Evolutionary conservation across 2,113 vertebrate species (phyloP), one percentile per base, ranked within the genome.

Genomic region (Pipra filicauda): DNA sequence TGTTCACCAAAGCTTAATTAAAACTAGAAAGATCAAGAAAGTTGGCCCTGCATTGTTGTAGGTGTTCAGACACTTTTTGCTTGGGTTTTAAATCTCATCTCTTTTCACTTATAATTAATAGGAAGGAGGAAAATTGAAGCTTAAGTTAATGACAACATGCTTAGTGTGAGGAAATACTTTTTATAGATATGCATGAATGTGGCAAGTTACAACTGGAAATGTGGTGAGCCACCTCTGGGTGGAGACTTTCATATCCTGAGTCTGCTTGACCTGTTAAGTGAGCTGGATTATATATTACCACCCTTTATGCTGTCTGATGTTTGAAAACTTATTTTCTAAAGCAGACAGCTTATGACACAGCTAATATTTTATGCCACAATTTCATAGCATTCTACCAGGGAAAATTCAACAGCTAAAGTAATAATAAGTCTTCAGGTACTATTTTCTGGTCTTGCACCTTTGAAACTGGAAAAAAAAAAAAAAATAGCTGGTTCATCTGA

Each of bases 1-100:
- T 83, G 11, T 67, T 92, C 55, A 93, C 48, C 31, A 94, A 96
- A 95, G 31, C 4, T 49, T 62, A 89, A 87, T 83, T 88, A 94
- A 95, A 90, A 52, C 33, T 62, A 76, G 84, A 94, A 55, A 85
- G n/a, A 2, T 52, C 54, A 65, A 74, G n/a, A 90, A 93, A 90
- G 23, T 74, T 94, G 80, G 26, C 24, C 30, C 44, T 77, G 39
- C n/a, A 86, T 9, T 70, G 23, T 12, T 54, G n/a, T 33, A 78
- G 26, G 33, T 82, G 30, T 85, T 77, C 41, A 91, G 24, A 62
- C 8, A 70, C 46, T 95, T 97, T 43, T 13, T 86, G 39, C 21
- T 78, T 78, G 27, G 4, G 12, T 91, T 89, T 94, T 44, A 92
- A 85, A 85, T 59, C 20, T 66, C 58, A 76, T 80, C 19, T 87